phyloP scores from a whole-genome alignment of 1,140 invertebrate species.

The Drosophila kikkawai region DNA sequence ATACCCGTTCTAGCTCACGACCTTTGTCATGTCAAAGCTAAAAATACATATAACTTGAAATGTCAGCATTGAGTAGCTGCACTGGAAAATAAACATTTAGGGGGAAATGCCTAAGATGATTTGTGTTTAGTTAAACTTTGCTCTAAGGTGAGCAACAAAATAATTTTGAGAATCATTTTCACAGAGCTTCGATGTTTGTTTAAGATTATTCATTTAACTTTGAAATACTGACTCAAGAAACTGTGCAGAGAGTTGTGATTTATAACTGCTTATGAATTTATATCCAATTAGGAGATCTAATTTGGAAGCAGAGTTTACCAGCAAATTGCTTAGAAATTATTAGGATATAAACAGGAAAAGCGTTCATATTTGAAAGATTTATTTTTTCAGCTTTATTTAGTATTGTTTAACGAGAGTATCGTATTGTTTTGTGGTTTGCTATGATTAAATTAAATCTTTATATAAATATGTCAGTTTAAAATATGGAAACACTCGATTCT shows the following conservation, averaged over 20 bases:
- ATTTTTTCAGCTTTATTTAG: neutral
- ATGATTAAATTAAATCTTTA: neutral
- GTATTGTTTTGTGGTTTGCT: neutral
- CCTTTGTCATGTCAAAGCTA: slow-evolving; percentile 9
- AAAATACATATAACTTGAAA: slow-evolving; percentile 1
- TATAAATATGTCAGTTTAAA: neutral
- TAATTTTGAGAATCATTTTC: neutral
- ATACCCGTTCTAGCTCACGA: neutral
- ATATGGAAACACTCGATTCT: neutral
- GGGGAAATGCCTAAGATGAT: neutral
- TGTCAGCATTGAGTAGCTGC: neutral
- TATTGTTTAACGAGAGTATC: neutral
- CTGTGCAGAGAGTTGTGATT: neutral
- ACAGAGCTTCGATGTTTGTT: neutral
- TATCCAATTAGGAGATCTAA: neutral
- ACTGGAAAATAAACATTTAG: neutral
- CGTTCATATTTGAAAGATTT: neutral
- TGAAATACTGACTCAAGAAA: neutral
- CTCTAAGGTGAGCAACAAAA: neutral
- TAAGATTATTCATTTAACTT: neutral
- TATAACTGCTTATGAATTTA: neutral
- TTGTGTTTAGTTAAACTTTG: neutral
- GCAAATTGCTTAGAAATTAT: neutral
- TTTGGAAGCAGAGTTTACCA: too few species aligned
- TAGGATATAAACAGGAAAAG: neutral